Percentiles rank a stretch among this genome's conserved stretches.
phyloP scores from a whole-genome alignment of 2,888 invertebrate species.

The Minunthozetes semirufus region DNA sequence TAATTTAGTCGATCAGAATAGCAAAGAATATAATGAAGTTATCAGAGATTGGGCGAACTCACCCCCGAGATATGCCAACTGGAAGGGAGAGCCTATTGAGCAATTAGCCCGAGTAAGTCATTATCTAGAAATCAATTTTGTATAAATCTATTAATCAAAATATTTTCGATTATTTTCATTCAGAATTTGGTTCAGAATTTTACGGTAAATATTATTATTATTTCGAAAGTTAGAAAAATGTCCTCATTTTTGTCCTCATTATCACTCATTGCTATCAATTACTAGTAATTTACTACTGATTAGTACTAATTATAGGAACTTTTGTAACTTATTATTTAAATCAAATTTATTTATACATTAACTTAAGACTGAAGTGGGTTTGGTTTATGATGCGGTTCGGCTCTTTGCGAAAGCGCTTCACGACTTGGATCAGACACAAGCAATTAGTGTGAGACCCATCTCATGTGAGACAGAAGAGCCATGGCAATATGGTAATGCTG shows the following conservation, averaged over 20 bases:
- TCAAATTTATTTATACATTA: not conserved
- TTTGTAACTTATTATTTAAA: no score
- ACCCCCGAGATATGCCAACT: not conserved
- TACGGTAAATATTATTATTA: constrained; percentile 34
- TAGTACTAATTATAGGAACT: no score
- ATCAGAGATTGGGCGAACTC: constrained; percentile 38
- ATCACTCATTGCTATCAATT: no score
- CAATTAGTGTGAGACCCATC: constrained; percentile 40
- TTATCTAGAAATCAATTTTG: no score
- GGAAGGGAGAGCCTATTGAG: constrained; percentile 10
- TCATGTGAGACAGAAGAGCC: constrained; percentile 42
- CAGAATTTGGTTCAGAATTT: constrained; percentile 34
- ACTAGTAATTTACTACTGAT: no score
- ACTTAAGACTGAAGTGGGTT: constrained; percentile 43
- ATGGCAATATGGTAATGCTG: constrained; percentile 41
- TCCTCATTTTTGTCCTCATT: not conserved
- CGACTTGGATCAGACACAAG: constrained; percentile 42
- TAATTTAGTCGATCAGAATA: constrained; percentile 64
- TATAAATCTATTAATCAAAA: not conserved
- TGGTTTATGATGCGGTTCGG: constrained; percentile 43
- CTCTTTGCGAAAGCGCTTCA: constrained; percentile 43
- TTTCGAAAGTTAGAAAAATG: constrained; percentile 8
- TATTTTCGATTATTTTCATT: not conserved
- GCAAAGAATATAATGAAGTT: constrained; percentile 39
- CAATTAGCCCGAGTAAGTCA: not conserved